phyloP scores from a whole-genome alignment of 2,113 vertebrate genomes.

The Zeus faber region DNA sequence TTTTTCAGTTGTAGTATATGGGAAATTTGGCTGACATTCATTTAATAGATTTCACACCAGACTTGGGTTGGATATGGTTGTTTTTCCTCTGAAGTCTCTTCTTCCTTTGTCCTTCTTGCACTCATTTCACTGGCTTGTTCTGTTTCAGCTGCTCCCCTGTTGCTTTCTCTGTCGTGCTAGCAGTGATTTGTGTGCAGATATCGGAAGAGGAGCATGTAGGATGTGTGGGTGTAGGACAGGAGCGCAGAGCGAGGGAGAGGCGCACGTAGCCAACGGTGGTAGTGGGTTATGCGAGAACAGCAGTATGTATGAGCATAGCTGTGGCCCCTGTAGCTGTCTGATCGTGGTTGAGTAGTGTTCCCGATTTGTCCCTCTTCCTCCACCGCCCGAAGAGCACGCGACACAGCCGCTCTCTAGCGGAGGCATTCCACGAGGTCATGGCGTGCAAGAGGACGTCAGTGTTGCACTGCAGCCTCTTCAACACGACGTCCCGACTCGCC shows the following conservation, averaged over 20 bases:
- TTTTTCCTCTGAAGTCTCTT: too few relatives aligned
- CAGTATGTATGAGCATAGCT: conserved; percentile 56
- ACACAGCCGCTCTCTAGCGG: conserved; percentile 71
- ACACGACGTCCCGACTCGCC: conserved; percentile 44
- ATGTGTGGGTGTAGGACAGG: conserved; percentile 41
- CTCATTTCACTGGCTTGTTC: conserved; percentile 59
- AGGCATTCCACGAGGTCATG: conserved; percentile 71
- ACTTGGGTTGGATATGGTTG: too few relatives aligned
- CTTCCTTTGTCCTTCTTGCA: neutral
- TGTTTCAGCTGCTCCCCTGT: conserved; percentile 67
- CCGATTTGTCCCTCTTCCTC: conserved; percentile 59
- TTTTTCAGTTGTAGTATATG: too few relatives aligned
- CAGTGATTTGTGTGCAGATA: conserved; percentile 40
- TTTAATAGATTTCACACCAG: too few relatives aligned
- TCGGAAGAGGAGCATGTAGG: conserved; percentile 45
- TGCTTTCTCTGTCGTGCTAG: conserved; percentile 65
- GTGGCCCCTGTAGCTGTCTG: conserved; percentile 69
- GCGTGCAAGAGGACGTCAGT: conserved; percentile 66
- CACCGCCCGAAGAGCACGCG: conserved; percentile 62
- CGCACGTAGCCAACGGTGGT: conserved; percentile 33
- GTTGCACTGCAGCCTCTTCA: conserved; percentile 35
- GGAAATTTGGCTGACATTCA: too few relatives aligned
- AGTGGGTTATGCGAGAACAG: conserved; percentile 40
- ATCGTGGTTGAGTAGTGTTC: conserved; percentile 70
- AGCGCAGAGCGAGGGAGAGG: neutral